Conservation (phyloP, 1,140 invertebrate genomes). For the Drosophila carrolli region DNA sequence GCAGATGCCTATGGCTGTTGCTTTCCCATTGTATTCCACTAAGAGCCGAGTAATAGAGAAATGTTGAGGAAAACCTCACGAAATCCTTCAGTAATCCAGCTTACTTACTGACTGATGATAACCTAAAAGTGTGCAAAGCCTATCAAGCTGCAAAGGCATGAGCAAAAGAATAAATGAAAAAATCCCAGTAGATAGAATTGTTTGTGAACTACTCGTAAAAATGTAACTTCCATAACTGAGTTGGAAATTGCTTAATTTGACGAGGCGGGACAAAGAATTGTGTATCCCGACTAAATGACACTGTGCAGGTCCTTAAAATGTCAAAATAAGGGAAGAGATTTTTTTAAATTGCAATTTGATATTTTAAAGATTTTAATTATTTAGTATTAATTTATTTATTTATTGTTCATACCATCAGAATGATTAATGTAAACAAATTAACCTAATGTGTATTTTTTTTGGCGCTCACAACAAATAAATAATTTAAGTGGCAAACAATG, state of each 20-base stretch:
- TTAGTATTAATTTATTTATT: no score
- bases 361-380: no score
- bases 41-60: slow-evolving; percentile 45
- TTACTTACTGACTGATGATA: slow-evolving; percentile 67
- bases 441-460: no score
- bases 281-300: background rate
- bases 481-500: no score
- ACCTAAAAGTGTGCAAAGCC: slow-evolving; percentile 80
- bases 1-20: slow-evolving; percentile 43
- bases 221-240: slow-evolving; percentile 38
- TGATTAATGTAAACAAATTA: no score
- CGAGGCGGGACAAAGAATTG: background rate
- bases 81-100: slow-evolving; percentile 77
- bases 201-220: slow-evolving; percentile 64
- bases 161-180: slow-evolving; percentile 22
- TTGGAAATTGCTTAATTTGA: slow-evolving; percentile 58
- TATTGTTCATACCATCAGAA: no score
- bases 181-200: slow-evolving; percentile 51
- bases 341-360: no score
- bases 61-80: slow-evolving; percentile 63
- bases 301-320: background rate
- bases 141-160: slow-evolving; percentile 30
- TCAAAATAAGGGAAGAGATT: no score
- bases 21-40: slow-evolving; percentile 19
- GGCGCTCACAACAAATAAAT: no score